These are phyloP conservation scores for Aphidius gifuensis DNA, from an alignment of 1,140 invertebrate genomes.

Conservation along the genomic window DNA sequence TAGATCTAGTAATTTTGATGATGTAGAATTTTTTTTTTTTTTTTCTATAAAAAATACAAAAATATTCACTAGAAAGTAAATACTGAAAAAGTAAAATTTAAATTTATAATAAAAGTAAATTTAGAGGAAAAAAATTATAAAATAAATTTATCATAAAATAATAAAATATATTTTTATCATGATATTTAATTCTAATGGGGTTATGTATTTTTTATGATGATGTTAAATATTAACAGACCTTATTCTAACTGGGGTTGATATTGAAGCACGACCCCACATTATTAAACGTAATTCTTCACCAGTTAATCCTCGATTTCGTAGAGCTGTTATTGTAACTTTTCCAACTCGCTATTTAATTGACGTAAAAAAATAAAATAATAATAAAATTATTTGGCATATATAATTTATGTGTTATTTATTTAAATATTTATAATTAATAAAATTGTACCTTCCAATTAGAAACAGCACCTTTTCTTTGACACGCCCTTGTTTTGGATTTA, in stretches of 20 bases:
- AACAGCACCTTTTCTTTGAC: slow-evolving; percentile 93
- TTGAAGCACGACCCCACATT: slow-evolving; percentile 85
- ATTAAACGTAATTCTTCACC: slow-evolving; percentile 79
- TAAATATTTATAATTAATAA: not conserved
- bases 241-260: slow-evolving; percentile 77
- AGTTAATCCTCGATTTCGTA: slow-evolving; percentile 78
- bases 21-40: no score
- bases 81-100: no score
- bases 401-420: no score
- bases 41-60: no score
- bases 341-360: slow-evolving; percentile 67
- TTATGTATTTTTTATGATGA: no score
- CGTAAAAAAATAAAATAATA: not conserved
- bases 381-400: not conserved
- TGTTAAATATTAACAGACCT: slow-evolving; percentile 46
- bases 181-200: no score
- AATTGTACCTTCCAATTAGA: slow-evolving; percentile 88
- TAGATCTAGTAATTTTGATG: no score
- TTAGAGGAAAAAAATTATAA: no score
- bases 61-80: no score
- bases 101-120: no score
- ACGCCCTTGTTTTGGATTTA: slow-evolving; percentile 92
- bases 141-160: no score
- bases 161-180: no score
- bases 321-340: slow-evolving; percentile 79